Evolutionary conservation across 2,888 invertebrate species (phyloP).

Genomic region (Chalcis sispes): DNA sequence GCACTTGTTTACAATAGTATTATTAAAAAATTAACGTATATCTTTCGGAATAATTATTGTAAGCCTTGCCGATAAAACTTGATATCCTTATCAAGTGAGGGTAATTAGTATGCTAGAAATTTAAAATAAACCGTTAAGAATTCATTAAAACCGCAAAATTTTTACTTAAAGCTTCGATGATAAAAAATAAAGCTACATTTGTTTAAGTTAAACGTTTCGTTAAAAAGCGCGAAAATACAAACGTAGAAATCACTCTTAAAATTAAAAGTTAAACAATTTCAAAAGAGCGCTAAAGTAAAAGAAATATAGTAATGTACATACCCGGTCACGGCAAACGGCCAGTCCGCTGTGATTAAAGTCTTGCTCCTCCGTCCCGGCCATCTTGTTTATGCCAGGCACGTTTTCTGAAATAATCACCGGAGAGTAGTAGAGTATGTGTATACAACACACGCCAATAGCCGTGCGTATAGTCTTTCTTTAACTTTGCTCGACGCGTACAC

Average conservation of each 20-base stretch:
- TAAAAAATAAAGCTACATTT: too few species aligned
- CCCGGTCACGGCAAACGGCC: slow-evolving; percentile 66
- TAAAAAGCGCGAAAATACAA: too few species aligned
- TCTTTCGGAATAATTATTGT: background rate
- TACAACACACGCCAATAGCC: background rate
- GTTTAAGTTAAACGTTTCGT: too few species aligned
- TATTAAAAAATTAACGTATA: background rate
- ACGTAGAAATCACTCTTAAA: background rate
- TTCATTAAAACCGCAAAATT: too few species aligned
- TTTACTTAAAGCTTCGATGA: too few species aligned
- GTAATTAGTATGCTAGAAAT: too few species aligned
- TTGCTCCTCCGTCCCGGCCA: slow-evolving; percentile 68
- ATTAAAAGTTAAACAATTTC: background rate
- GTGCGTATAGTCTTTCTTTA: background rate
- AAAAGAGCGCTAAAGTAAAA: background rate
- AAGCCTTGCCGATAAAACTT: too few species aligned
- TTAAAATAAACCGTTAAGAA: too few species aligned
- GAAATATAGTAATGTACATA: slow-evolving; percentile 57
- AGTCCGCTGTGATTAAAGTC: slow-evolving; percentile 73
- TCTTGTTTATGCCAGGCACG: slow-evolving; percentile 63
- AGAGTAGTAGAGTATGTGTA: background rate
- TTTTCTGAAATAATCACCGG: slow-evolving; percentile 25
- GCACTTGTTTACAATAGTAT: background rate
- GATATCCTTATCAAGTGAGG: too few species aligned
- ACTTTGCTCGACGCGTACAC: too few species aligned